Evolutionary conservation across 2,113 vertebrate genomes (phyloP).

Genomic region (Actenoides lindsayi): DNA sequence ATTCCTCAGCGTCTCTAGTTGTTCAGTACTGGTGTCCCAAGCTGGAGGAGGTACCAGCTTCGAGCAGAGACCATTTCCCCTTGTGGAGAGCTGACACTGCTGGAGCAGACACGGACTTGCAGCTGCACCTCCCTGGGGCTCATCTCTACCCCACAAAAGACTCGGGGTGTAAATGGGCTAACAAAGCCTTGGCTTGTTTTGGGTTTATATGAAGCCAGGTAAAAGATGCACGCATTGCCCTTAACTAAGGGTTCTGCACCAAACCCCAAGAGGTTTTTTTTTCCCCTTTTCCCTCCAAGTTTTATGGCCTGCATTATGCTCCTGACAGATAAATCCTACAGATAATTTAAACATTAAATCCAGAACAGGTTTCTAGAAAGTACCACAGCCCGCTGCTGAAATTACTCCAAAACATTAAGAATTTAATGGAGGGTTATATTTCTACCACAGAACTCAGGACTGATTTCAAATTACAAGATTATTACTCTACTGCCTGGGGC

Average conservation of each 20-base stretch:
- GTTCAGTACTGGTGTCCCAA: background rate
- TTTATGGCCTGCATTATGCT: background rate
- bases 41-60: background rate
- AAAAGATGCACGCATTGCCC: background rate
- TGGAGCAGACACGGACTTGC: background rate
- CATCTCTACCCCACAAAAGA: background rate
- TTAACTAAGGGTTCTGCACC: background rate
- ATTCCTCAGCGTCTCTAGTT: background rate
- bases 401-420: background rate
- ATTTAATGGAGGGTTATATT: slow-evolving; percentile 21
- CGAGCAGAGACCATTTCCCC: rapidly evolving
- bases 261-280: background rate
- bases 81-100: background rate
- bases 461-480: slow-evolving; percentile 24
- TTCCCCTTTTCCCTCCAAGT: background rate
- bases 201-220: background rate
- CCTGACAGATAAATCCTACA: background rate
- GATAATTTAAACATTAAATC: background rate
- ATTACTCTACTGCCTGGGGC: background rate
- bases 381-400: background rate
- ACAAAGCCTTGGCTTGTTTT: background rate
- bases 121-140: background rate
- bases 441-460: background rate
- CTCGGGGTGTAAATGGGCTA: background rate
- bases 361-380: background rate